Base-by-base conservation (phyloP, 1,140 invertebrate genomes). In the Temnothorax curvispinosus region DNA sequence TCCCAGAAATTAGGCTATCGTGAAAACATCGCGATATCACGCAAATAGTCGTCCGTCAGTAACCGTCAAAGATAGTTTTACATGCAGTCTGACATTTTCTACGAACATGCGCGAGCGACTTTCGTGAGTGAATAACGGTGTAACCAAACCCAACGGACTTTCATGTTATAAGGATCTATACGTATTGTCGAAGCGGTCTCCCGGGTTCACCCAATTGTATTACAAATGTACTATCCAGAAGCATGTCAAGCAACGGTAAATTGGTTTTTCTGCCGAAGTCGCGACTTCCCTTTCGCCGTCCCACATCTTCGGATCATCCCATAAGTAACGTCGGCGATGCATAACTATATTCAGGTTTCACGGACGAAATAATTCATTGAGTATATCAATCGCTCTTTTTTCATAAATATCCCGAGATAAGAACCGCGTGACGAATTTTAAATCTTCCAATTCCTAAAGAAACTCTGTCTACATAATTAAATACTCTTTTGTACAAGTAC, bases 181-280 rank as follows among this genome's bases (percentile, higher is more conserved):
- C n/a, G 47, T 85, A 54, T 77, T 56, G 35, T 80, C 62, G 8
- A 80, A 65, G 11, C 32, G 44, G n/a, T 81, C 21, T 81, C 56
- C 50, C 67, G 47, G 56, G 38, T 64, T 11, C 77, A 52, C 47
- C 15, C 47, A 47, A 85, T 77, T 64, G 74, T 78, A 60, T 58
- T 65, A 78, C 75, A 41, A 74, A 76, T 84, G 84, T 90, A 85
- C 86, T 76, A 88, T 71, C 62, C 47, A 64, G 78, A 89, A 56
- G 52, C 89, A 90, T 88, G 87, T 88, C 86, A 85, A 65, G 80
- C 86, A 90, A 90, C 89, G 89, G 89, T 90, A 90, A 76, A 84
- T 35, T 74, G 71, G 38, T 65, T 47, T 86, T 86, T 80, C 52
- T 67, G n/a, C 3, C 67, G 27, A 82, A 58, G 65, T 58, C 21